Base-by-base conservation (phyloP, 2,113 vertebrate species). In the Pipa parva region DNA sequence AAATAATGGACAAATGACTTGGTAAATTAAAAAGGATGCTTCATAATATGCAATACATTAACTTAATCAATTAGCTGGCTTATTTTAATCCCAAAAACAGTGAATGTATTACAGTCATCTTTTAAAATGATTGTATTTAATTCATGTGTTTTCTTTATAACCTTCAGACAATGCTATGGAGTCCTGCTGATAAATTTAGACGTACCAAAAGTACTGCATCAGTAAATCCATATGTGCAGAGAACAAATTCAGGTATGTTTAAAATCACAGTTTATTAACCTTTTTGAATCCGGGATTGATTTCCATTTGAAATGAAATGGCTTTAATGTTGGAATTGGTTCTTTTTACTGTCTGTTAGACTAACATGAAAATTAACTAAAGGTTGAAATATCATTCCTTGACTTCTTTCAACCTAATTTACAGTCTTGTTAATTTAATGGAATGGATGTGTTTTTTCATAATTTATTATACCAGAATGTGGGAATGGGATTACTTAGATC, bases 171-270 rank as follows among this genome's bases (percentile, higher is more conserved):
- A 8, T 13, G 15, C 33, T 36, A n/a, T n/a, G n/a, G 33, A 36
- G 33, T 36, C 1, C 33, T 36, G 33, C 33, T 12, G 33, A 11
- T 18, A 33, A 10, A 20, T 5, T 59, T 37, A 10, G 7, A n/a
- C 21, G 64, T n/a, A 2, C 28, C 33, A 31, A 12, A 27, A 59
- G 55, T 21, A 3, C 48, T 26, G 18, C 52, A 25, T 37, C 55
- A 37, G 4, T 45, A 51, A 59, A 68, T 17, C 45, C 28, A 7
- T 51, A 59, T 59, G 55, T 51, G 5, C 25, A 20, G 7, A 59
- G 56, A 50, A 5, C 7, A 12, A 36, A 24, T 27, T 6, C 11
- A 33, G 15, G 42, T 46, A 20, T n/a, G 42, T 18, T 20, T 46
- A 6, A n/a, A n/a, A n/a, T n/a, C n/a, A n/a, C n/a, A n/a, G n/a